Evolutionary conservation across 2,113 vertebrate species (phyloP).

Genomic region (Aspidoscelis tigris): DNA sequence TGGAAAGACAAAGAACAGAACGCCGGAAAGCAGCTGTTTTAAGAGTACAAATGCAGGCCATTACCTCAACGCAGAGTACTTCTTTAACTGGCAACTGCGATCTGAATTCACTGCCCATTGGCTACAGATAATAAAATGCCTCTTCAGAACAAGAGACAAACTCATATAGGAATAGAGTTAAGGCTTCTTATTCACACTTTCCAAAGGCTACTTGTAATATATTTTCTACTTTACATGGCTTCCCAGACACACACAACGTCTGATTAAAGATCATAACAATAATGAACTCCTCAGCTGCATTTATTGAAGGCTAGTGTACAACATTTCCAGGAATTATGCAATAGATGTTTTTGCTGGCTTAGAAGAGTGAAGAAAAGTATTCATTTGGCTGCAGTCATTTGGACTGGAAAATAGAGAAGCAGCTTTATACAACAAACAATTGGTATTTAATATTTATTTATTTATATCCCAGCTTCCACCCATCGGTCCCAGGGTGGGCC

Average conservation of each 20-base stretch:
- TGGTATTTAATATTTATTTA: neutral
- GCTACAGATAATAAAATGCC: constrained; percentile 45
- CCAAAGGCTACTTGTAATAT: constrained; percentile 18
- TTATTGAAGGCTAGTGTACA: neutral
- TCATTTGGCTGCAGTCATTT: neutral
- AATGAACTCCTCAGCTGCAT: constrained; percentile 13
- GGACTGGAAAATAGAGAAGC: neutral
- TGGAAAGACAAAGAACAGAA: constrained; percentile 32
- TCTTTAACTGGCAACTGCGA: constrained; percentile 30
- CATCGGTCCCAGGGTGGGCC: no score
- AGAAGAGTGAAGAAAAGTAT: neutral
- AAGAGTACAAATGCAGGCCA: constrained; percentile 15
- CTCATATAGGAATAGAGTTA: neutral
- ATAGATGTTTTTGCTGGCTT: constrained; percentile 27
- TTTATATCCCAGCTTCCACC: no score
- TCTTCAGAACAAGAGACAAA: constrained; percentile 23
- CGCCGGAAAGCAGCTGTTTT: constrained; percentile 40
- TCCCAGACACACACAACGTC: constrained; percentile 1
- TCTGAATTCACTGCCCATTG: constrained; percentile 27
- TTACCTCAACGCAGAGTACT: constrained; percentile 31
- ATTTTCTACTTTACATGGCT: neutral
- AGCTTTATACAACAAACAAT: neutral
- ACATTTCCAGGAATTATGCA: constrained; percentile 27
- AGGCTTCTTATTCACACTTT: constrained; percentile 27
- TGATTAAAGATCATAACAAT: neutral